Percentiles rank a stretch among this genome's conserved stretches.
phyloP scores from a whole-genome alignment of 2,113 vertebrate genomes.

The Channa argus region DNA sequence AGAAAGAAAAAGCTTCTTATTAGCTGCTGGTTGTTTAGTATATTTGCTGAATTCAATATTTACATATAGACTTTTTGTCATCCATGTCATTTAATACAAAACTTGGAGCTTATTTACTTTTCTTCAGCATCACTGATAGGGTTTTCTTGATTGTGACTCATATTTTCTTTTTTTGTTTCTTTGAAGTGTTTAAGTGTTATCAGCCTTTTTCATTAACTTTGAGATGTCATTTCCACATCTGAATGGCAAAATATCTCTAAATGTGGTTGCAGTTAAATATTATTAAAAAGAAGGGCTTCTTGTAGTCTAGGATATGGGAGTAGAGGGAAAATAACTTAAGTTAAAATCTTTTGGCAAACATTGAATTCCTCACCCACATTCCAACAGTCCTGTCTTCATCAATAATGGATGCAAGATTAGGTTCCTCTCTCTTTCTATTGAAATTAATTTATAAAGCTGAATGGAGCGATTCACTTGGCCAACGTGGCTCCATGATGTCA shows the following conservation, averaged over 20 bases:
- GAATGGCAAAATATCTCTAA: neutral
- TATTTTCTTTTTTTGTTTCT: conserved; percentile 11
- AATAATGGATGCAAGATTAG: conserved; percentile 40
- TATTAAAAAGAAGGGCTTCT: neutral
- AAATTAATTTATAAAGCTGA: conserved; percentile 39
- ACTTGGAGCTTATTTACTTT: neutral
- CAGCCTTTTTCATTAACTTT: neutral
- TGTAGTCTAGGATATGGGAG: no score
- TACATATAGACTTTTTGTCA: no score
- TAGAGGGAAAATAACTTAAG: no score
- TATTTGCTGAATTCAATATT: no score
- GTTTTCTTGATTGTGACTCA: neutral
- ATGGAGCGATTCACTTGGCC: conserved; percentile 11
- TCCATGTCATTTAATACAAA: no score
- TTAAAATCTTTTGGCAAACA: no score
- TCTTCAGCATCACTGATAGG: neutral
- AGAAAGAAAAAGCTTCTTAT: neutral
- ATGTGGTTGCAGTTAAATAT: no score
- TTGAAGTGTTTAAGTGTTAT: neutral
- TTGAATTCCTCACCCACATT: conserved; percentile 30
- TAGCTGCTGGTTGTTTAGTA: neutral
- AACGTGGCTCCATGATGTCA: conserved; percentile 4
- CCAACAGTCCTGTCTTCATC: conserved; percentile 21
- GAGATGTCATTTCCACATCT: neutral
- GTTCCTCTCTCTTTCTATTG: conserved; percentile 31